Base-by-base conservation (phyloP, 1,140 invertebrate species). In the Schmidtea mediterranea region DNA sequence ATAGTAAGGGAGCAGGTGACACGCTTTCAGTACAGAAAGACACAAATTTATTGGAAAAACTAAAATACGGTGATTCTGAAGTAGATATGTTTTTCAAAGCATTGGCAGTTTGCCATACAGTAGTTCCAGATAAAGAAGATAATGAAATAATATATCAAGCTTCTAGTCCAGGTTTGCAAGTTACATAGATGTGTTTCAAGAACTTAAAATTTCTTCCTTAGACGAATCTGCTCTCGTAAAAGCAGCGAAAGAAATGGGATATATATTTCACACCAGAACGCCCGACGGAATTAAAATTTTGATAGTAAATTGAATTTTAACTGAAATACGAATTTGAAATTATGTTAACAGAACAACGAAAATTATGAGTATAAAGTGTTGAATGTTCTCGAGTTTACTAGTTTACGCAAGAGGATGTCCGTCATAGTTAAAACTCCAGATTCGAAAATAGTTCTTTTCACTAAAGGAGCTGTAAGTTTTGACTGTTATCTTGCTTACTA, bases 41-140 rank as follows among this genome's bases (percentile, higher is more conserved):
- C 22, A 5, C 15, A 8, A 24, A 2, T 10, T 49, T 51, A 22
- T 32, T 51, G 53, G 48, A 51, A 9, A 39, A 39, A 43, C 21
- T 43, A 3, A n/a, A 22, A 38, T 5, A 6, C 8, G 23, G 18
- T 12, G 18, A 49, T 26, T 13, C 15, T 38, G 36, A 49, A 2
- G 32, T 87, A 50, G 62, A 72, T 50, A 80, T 89, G 59, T 83
- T 92, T 63, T 72, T 97, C 56, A 76, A 77, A 2, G 72, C 94
- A 61, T 67, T 97, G 58, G 77, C 87, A 3, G 79, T 94, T 26
- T 97, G 90, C 69, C 90, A 97, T 63, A 97, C 90, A 1, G 89
- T 97, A 24, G 92, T 98, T 49, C 89, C 90, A 0, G 89, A 97
- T 61, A 55, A 54, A 0, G 71, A 72, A 43, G 55, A 59, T 1